A percentile compares a stretch with the other conserved stretches of the same genome.
Conservation (phyloP, 2,797 vertebrate species). For the Centropyge bicolor region DNA sequence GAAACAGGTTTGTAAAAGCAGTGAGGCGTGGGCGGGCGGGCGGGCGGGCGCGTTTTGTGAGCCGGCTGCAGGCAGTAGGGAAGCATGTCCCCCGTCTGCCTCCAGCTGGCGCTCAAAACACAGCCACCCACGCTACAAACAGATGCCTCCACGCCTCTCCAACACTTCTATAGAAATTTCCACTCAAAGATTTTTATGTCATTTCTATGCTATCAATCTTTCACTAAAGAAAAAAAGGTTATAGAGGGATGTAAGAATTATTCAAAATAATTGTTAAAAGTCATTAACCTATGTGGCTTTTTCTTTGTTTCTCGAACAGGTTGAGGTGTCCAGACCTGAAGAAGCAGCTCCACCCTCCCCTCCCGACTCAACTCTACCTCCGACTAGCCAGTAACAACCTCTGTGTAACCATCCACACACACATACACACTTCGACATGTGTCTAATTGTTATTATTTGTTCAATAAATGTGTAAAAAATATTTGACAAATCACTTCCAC, state of each 20-base stretch:
- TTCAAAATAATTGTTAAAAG: background rate
- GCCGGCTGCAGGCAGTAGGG: constrained; percentile 61
- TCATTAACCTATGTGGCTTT: background rate
- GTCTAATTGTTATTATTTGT: constrained; percentile 52
- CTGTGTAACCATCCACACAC: constrained; percentile 30
- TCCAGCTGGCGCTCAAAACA: constrained; percentile 73
- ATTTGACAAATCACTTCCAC: background rate
- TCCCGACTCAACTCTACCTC: constrained; percentile 28
- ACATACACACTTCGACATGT: constrained; percentile 18
- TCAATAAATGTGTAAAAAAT: constrained; percentile 75
- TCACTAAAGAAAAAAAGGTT: background rate
- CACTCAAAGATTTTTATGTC: background rate
- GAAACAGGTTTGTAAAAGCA: constrained; percentile 23
- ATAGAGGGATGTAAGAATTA: accelerated
- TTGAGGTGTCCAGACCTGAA: constrained; percentile 51
- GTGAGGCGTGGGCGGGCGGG: constrained; percentile 53
- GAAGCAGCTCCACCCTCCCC: constrained; percentile 36
- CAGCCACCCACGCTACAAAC: constrained; percentile 57
- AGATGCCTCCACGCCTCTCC: constrained; percentile 25
- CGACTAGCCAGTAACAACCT: constrained; percentile 49
- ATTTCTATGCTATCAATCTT: background rate
- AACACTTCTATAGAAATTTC: background rate
- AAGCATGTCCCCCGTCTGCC: constrained; percentile 63
- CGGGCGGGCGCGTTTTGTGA: constrained; percentile 46
- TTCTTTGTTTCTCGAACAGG: constrained; percentile 60